Evolutionary conservation across 2,113 vertebrate species (phyloP).

Genomic region (Thinocorus orbignyianus): DNA sequence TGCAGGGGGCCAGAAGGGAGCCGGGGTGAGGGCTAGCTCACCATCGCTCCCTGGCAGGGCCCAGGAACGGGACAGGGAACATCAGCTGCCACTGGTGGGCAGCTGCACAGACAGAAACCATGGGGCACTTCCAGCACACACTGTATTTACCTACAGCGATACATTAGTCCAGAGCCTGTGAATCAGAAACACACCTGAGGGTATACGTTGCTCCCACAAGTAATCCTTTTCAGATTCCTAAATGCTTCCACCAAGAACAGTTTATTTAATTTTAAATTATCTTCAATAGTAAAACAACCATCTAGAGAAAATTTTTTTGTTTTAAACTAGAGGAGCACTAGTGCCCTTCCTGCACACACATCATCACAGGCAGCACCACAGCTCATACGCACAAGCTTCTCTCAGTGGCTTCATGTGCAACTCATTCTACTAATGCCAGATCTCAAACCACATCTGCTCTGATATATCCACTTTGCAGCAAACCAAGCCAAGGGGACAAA

Average conservation of each 20-base stretch:
- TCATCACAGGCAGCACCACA: not conserved
- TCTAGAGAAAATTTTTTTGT: not conserved
- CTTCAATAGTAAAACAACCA: not conserved
- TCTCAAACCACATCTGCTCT: not conserved
- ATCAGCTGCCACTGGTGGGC: not conserved
- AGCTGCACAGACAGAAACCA: not conserved
- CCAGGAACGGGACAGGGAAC: not conserved
- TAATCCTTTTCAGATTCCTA: not conserved
- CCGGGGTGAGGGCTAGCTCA: not conserved
- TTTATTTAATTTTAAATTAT: not conserved
- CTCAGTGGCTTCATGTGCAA: not conserved
- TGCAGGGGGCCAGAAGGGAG: not conserved
- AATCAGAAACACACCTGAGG: not conserved
- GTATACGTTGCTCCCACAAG: not conserved
- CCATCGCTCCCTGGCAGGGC: rapidly evolving
- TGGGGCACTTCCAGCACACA: rapidly evolving
- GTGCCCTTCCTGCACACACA: not conserved
- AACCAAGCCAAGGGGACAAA: not conserved
- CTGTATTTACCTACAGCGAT: not conserved
- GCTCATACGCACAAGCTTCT: not conserved
- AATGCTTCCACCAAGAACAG: not conserved
- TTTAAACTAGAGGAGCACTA: not conserved
- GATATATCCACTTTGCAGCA: not conserved
- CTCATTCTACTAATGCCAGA: not conserved
- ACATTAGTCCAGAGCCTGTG: not conserved